phyloP scores from a whole-genome alignment of 2,113 vertebrate species.

The Alethe diademata region DNA sequence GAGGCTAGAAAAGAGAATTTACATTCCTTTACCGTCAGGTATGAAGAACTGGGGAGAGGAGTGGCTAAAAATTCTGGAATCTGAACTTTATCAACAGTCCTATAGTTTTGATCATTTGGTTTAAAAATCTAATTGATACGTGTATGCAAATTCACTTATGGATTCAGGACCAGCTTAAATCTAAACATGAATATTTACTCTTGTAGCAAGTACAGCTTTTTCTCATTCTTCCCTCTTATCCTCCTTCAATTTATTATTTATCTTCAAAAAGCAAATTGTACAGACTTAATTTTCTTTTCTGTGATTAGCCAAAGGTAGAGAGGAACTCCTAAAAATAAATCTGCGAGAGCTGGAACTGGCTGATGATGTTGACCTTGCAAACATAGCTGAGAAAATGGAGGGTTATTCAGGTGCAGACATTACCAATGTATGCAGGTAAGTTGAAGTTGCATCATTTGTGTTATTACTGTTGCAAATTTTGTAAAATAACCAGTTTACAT shows the following conservation, averaged over 20 bases:
- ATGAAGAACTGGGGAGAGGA: neutral
- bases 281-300: conserved; percentile 1
- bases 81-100: neutral
- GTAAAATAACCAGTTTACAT: neutral
- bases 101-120: neutral
- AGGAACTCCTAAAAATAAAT: conserved; percentile 91
- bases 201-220: neutral
- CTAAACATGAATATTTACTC: neutral
- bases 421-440: conserved; percentile 96
- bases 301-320: conserved; percentile 86
- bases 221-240: neutral
- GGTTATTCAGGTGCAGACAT: conserved; percentile 98
- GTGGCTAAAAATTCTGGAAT: neutral
- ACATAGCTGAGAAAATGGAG: conserved; percentile 93
- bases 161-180: neutral
- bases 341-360: conserved; percentile 93
- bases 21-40: conserved; percentile 98
- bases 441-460: neutral
- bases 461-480: neutral
- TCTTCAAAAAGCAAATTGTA: neutral
- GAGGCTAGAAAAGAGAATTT: conserved; percentile 95
- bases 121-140: neutral
- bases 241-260: neutral
- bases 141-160: neutral
- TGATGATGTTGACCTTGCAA: conserved; percentile 88